phyloP scores from a whole-genome alignment of 2,797 vertebrate genomes.

The Taeniopygia guttata region DNA sequence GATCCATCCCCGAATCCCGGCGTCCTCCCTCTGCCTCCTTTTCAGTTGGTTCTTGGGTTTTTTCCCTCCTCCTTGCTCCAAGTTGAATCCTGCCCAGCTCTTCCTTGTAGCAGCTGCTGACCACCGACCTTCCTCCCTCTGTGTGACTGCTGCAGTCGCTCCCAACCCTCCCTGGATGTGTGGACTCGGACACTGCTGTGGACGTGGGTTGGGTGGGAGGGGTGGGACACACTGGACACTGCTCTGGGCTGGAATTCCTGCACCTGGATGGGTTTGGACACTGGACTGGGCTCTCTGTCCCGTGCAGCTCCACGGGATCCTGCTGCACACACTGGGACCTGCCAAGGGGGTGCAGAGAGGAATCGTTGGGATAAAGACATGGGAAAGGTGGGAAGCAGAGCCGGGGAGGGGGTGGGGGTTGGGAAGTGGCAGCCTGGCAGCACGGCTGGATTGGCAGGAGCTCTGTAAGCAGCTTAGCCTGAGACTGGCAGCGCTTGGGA shows the following conservation, averaged over 20 bases:
- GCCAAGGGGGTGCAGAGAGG: neutral
- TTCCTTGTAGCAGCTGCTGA: neutral
- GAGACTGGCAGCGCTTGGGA: neutral
- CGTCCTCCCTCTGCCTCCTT: neutral
- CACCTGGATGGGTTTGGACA: neutral
- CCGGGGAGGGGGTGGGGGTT: neutral
- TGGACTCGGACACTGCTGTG: conserved; percentile 1
- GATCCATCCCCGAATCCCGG: neutral
- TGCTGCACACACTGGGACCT: neutral
- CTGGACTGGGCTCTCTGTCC: neutral
- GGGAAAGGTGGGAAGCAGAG: neutral
- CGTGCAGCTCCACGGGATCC: rapidly evolving
- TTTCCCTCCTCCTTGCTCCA: neutral
- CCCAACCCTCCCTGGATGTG: conserved; percentile 9
- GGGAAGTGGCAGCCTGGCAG: neutral
- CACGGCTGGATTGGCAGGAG: neutral
- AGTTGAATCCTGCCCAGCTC: neutral
- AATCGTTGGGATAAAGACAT: neutral
- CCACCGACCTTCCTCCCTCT: neutral
- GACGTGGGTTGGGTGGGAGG: neutral
- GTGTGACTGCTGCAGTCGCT: neutral
- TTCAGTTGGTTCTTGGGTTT: neutral
- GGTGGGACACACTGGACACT: rapidly evolving
- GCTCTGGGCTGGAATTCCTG: neutral
- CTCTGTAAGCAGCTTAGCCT: conserved; percentile 49